Conservation (phyloP, 2,113 vertebrate species). For the Cyanoramphus novaezelandiae region DNA sequence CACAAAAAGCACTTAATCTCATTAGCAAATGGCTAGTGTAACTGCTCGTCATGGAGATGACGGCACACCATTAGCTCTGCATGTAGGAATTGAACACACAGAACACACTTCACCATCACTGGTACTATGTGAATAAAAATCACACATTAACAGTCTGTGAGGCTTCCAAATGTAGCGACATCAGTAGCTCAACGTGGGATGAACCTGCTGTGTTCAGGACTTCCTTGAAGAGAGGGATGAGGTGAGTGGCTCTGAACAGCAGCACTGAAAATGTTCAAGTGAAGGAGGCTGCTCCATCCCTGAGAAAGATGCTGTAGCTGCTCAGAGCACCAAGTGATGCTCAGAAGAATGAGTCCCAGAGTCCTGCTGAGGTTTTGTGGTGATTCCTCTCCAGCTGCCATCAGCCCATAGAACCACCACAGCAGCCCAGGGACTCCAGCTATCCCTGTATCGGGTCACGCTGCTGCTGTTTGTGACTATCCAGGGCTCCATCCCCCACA, state of each 20-base stretch:
- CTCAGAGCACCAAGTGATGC: background rate
- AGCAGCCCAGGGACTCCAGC: background rate
- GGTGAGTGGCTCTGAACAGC: background rate
- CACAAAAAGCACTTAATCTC: background rate
- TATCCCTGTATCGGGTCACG: accelerated
- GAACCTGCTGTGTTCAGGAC: background rate
- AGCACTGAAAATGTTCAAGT: background rate
- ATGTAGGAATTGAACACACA: background rate
- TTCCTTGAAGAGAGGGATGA: background rate
- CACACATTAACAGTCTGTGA: background rate
- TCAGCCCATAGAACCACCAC: accelerated
- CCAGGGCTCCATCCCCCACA: background rate
- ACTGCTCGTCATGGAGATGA: background rate
- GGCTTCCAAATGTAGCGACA: background rate
- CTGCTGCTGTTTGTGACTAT: background rate
- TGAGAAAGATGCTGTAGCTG: accelerated
- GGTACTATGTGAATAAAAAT: background rate
- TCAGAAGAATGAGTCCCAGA: background rate
- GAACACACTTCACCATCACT: background rate
- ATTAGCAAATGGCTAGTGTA: background rate
- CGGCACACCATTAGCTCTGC: background rate
- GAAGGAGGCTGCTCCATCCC: background rate
- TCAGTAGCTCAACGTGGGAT: background rate
- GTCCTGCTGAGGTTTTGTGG: accelerated
- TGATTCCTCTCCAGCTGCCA: accelerated